These are phyloP conservation scores for Coturnix japonica DNA, from an alignment of 2,113 vertebrate species.

Conservation along the genomic window DNA sequence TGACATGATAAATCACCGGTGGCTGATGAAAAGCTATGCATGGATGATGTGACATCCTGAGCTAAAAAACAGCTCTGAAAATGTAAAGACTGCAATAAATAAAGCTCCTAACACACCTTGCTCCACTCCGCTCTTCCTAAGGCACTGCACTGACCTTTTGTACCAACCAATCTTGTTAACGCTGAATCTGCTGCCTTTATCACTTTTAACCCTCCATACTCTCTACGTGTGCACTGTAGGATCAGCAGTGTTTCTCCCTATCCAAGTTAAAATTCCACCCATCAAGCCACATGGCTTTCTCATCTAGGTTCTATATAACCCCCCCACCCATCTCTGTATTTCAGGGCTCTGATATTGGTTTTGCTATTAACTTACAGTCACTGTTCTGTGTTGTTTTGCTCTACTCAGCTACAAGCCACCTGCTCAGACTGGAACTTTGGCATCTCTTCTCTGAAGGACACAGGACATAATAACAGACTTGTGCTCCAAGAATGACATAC, in stretches of 20 bases:
- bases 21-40: background rate
- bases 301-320: background rate
- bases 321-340: background rate
- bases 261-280: background rate
- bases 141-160: background rate
- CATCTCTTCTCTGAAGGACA: slow-evolving; percentile 21
- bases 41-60: background rate
- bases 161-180: background rate
- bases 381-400: background rate
- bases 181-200: background rate
- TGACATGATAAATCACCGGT: background rate
- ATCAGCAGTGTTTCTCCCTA: background rate
- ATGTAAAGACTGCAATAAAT: background rate
- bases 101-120: background rate
- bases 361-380: background rate
- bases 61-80: slow-evolving; percentile 14
- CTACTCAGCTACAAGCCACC: slow-evolving; percentile 18
- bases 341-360: fast-evolving
- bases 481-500: slow-evolving; percentile 40
- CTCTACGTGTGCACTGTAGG: background rate
- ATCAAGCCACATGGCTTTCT: background rate
- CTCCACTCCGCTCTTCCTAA: background rate
- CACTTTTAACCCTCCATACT: background rate
- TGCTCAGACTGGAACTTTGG: slow-evolving; percentile 48
- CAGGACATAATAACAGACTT: slow-evolving; percentile 23